phyloP scores from a whole-genome alignment of 2,797 vertebrate genomes.

The Poliocrania exsul region DNA sequence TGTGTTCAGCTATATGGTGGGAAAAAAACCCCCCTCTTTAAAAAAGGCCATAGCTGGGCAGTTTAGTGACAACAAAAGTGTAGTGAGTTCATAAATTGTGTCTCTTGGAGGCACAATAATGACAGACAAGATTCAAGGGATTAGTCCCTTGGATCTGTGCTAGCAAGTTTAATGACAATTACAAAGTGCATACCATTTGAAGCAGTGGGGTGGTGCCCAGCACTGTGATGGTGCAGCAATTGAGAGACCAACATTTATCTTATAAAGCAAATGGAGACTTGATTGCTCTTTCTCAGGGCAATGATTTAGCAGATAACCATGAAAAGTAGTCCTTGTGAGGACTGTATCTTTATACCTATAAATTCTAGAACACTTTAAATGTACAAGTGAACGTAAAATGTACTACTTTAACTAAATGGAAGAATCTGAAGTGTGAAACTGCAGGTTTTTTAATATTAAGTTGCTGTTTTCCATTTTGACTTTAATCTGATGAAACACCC shows the following conservation, averaged over 20 bases:
- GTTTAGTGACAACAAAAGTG: not conserved
- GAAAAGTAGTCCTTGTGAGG: not conserved
- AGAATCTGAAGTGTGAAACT: not conserved
- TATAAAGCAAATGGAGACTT: not conserved
- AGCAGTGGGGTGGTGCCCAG: not conserved
- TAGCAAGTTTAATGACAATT: not conserved
- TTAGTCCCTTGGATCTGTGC: not conserved
- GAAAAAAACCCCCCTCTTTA: not conserved
- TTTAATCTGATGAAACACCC: not conserved
- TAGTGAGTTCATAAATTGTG: not conserved
- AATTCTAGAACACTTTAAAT: not conserved
- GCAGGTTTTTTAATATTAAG: not conserved
- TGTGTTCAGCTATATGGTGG: not conserved
- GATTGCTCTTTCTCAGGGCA: not conserved
- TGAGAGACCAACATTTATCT: not conserved
- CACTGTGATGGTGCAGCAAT: not conserved
- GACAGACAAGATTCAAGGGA: not conserved
- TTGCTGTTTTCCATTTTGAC: not conserved
- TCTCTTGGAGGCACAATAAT: not conserved
- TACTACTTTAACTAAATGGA: not conserved
- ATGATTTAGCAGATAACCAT: not conserved
- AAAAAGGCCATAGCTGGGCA: not conserved
- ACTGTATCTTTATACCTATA: not conserved
- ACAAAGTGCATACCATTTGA: not conserved
- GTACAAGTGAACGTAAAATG: not conserved